Evolutionary conservation across 2,113 vertebrate genomes (phyloP), one percentile per base, ranked within the genome.

Genomic region (Pogona vitticeps): DNA sequence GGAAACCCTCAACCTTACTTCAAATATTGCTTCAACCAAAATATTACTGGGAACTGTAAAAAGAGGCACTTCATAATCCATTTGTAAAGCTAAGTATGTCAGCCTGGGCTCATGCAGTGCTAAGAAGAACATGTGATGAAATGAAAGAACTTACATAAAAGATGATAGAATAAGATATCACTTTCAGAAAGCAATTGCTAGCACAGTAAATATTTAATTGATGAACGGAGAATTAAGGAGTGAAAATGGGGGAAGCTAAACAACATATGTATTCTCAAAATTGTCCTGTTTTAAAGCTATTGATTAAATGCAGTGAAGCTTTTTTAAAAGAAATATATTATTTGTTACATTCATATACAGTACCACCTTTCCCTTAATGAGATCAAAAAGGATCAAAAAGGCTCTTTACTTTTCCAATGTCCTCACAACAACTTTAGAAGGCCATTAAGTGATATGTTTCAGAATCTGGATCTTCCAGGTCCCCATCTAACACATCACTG

Each of bases 261-360:
- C 85, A 8, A 68, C 18, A 80, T 21, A 65, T 87, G 42, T 80
- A 38, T 86, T 40, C 38, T 77, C 78, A 21, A 42, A 85, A 36
- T 87, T 63, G 12, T 40, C 76, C 86, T 88, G 86, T 91, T 79
- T 91, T 79, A 84, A 88, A 84, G 58, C 58, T 59, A 17, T 59
- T 13, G 58, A 59, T 59, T 18, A 59, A n/a, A n/a, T n/a, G n/a
- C n/a, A n/a, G n/a, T n/a, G n/a, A n/a, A n/a, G n/a, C n/a, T n/a
- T n/a, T n/a, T n/a, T n/a, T n/a, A n/a, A n/a, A n/a, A n/a, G n/a
- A n/a, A n/a, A 86, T 15, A 3, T 70, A 33, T 70, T 15, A 14
- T 33, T 70, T 31, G 12, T 10, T 68, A n/a, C 10, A 5, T 68
- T 5, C 10, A 65, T 65, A 26, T 18, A 65, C 36, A 71, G n/a